Conservation (phyloP, 2,797 vertebrate species). For the Acropternis orthonyx region DNA sequence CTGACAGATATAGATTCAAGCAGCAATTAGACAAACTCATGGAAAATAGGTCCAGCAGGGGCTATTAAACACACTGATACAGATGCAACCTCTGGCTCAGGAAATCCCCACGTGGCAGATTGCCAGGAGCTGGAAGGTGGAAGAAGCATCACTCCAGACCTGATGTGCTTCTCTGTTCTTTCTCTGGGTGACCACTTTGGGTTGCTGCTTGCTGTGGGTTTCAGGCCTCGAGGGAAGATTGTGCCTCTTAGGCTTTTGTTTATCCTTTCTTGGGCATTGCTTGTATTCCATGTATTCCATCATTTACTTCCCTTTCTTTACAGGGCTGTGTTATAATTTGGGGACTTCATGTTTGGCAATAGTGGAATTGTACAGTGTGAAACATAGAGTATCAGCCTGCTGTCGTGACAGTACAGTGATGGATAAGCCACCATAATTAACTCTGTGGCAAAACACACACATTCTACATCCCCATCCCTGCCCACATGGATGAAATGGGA, state of each 20-base stretch:
- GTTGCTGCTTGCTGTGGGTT: not conserved
- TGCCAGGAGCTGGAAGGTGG: conserved; percentile 40
- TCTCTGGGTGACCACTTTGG: not conserved
- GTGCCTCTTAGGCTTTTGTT: not conserved
- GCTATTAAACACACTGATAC: conserved; percentile 16
- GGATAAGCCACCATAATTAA: not conserved
- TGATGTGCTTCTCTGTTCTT: not conserved
- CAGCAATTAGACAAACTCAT: conserved; percentile 63
- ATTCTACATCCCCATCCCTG: not conserved
- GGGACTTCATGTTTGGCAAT: not conserved
- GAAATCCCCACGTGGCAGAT: conserved; percentile 45
- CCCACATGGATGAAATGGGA: not conserved
- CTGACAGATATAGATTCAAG: conserved; percentile 57
- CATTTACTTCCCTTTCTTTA: not conserved
- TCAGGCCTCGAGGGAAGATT: not conserved
- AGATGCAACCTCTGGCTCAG: conserved; percentile 60
- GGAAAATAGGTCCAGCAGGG: conserved; percentile 51
- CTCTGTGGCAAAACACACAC: not conserved
- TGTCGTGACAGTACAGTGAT: not conserved
- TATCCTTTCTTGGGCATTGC: not conserved
- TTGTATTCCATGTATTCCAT: not conserved
- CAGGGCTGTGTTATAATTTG: not conserved
- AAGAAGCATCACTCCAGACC: not conserved
- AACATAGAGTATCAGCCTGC: not conserved
- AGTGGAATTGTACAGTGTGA: not conserved